These are phyloP conservation scores for Cheilosia urbana DNA, from an alignment of 2,888 invertebrate species.

Conservation along the genomic window DNA sequence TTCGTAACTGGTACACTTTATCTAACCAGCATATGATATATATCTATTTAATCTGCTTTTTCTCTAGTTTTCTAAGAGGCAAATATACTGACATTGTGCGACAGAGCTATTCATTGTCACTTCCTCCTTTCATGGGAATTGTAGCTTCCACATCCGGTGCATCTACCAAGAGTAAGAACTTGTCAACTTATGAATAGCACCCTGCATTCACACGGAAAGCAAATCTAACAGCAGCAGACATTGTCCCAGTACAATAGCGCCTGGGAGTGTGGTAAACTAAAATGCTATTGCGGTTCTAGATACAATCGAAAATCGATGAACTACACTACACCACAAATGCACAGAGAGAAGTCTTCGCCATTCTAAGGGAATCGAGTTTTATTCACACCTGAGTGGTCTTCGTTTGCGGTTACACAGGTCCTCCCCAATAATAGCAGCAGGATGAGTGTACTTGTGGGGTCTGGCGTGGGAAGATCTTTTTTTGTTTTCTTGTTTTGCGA, in stretches of 20 bases:
- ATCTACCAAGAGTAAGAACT: slow-evolving; percentile 3
- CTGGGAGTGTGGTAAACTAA: slow-evolving; percentile 41
- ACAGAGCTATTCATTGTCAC: neutral
- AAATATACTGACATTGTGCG: neutral
- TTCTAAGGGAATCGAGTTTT: slow-evolving; percentile 53
- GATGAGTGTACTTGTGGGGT: slow-evolving; percentile 34
- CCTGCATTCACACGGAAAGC: neutral
- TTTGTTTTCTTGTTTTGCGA: slow-evolving; percentile 5
- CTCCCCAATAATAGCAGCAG: slow-evolving; percentile 10
- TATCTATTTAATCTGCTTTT: too few relatives aligned
- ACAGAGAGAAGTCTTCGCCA: slow-evolving; percentile 22
- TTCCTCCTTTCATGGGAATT: neutral
- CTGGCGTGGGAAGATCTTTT: slow-evolving; percentile 63
- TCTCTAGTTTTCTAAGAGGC: too few relatives aligned
- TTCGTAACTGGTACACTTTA: too few relatives aligned
- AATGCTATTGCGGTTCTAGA: slow-evolving; percentile 38
- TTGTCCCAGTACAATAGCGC: slow-evolving; percentile 33
- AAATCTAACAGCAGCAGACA: slow-evolving; percentile 2
- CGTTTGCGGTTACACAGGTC: slow-evolving; percentile 43
- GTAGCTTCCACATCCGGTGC: slow-evolving; percentile 1
- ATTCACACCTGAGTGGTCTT: slow-evolving; percentile 67
- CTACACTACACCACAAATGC: neutral
- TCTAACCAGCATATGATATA: too few relatives aligned
- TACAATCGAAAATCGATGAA: slow-evolving; percentile 39
- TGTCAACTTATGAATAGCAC: slow-evolving; percentile 16